Evolutionary conservation across 2,888 invertebrate genomes (phyloP).

Genomic region (Pogonocherus hispidulus): DNA sequence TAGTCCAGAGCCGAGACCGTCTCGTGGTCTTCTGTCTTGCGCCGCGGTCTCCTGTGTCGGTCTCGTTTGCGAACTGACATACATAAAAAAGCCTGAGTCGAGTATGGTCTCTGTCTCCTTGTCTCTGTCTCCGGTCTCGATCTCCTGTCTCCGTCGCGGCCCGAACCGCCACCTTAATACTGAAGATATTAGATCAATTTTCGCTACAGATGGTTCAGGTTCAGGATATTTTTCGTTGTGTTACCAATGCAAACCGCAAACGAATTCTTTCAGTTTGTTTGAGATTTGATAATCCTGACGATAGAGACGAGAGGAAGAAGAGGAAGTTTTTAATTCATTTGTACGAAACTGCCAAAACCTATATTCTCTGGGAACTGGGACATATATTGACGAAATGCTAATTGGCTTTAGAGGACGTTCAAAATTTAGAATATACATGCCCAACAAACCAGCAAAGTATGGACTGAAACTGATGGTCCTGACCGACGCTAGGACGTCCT

Average conservation of each 20-base stretch:
- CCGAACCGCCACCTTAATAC: too few relatives aligned
- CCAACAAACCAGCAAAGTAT: too few relatives aligned
- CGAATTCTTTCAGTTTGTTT: neutral
- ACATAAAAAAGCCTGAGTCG: too few relatives aligned
- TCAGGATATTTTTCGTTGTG: neutral
- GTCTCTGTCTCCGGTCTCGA: too few relatives aligned
- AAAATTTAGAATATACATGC: too few relatives aligned
- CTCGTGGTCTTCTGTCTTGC: too few relatives aligned
- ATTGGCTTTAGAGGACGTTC: neutral
- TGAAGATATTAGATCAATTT: neutral
- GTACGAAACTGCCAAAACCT: neutral
- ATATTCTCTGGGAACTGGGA: neutral
- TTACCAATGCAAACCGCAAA: neutral
- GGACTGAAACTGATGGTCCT: too few relatives aligned
- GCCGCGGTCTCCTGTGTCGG: too few relatives aligned
- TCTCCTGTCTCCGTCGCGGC: neutral
- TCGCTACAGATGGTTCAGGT: conserved; percentile 6
- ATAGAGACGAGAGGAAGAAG: neutral
- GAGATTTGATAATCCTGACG: neutral
- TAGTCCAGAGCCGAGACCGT: too few relatives aligned
- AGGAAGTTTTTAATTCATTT: neutral
- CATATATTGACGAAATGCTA: neutral
- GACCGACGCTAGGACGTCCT: too few relatives aligned
- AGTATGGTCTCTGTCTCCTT: too few relatives aligned
- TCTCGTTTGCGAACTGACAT: too few relatives aligned